Conservation (phyloP, 2,888 invertebrate genomes). For the Idaea biselata region DNA sequence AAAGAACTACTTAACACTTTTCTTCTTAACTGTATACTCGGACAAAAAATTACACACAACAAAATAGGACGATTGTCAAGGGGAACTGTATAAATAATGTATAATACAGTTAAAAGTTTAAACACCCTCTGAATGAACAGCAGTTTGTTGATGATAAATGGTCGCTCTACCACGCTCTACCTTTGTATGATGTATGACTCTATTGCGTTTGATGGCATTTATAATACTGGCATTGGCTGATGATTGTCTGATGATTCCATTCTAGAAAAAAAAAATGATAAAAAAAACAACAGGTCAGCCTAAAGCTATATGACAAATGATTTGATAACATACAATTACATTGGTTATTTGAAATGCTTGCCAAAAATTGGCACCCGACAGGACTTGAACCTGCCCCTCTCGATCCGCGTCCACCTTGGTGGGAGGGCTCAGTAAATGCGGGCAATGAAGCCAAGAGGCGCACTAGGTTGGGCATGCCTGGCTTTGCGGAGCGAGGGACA, state of each 20-base stretch:
- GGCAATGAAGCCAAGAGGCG: too few relatives aligned
- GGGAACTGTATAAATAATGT: slow-evolving; percentile 67
- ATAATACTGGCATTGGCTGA: not conserved
- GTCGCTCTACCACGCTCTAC: slow-evolving; percentile 37
- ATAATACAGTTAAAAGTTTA: slow-evolving; percentile 69
- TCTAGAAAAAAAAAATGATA: too few relatives aligned
- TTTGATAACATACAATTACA: too few relatives aligned
- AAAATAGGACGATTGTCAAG: slow-evolving; percentile 40
- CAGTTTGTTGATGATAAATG: slow-evolving; percentile 63
- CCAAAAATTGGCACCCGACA: too few relatives aligned
- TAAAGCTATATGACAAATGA: too few relatives aligned
- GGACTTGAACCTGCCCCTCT: too few relatives aligned
- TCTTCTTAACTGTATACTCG: slow-evolving; percentile 35
- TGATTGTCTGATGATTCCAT: slow-evolving; percentile 2
- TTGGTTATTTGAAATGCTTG: too few relatives aligned
- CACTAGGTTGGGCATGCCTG: too few relatives aligned
- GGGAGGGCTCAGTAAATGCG: too few relatives aligned
- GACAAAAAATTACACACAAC: slow-evolving; percentile 37
- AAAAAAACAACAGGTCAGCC: too few relatives aligned
- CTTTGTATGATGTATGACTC: slow-evolving; percentile 22
- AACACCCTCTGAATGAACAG: slow-evolving; percentile 69
- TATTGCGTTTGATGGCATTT: slow-evolving; percentile 27
- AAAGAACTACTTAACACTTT: not conserved
- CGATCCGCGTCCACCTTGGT: too few relatives aligned
- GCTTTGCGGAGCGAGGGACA: too few relatives aligned